phyloP scores from a whole-genome alignment of 2,888 invertebrate genomes.

The Sesamia inferens region DNA sequence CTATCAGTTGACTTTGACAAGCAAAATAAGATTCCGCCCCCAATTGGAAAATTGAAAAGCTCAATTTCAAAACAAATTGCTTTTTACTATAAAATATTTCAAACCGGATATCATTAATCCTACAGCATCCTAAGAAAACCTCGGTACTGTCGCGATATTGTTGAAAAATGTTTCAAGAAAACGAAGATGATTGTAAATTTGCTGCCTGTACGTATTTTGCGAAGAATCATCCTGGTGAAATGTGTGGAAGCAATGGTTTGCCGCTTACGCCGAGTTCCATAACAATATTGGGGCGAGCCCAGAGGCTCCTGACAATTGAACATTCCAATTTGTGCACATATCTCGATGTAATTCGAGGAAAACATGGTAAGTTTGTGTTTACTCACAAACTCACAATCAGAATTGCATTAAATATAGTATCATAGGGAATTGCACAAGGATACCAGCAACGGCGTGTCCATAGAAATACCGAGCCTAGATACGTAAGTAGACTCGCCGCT shows the following conservation, averaged over 20 bases:
- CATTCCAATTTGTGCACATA: constrained; percentile 97
- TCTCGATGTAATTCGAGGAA: constrained; percentile 97
- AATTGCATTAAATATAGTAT: too few relatives aligned
- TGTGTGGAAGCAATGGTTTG: constrained; percentile 98
- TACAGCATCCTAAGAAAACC: not conserved
- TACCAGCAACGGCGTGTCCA: too few relatives aligned
- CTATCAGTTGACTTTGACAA: constrained; percentile 18
- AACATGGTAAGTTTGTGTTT: constrained; percentile 93
- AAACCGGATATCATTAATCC: not conserved
- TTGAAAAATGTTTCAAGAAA: constrained; percentile 69
- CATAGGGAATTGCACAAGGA: not conserved
- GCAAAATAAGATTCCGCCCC: constrained; percentile 8
- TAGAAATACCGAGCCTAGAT: too few relatives aligned
- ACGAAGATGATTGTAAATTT: constrained; percentile 87
- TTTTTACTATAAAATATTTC: not conserved
- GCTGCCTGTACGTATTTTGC: constrained; percentile 98
- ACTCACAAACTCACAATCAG: not conserved
- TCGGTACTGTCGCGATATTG: not conserved
- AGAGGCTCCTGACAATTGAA: constrained; percentile 93
- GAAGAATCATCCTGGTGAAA: constrained; percentile 96
- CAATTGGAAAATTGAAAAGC: constrained; percentile 17
- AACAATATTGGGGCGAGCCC: constrained; percentile 97
- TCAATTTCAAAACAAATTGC: constrained; percentile 28
- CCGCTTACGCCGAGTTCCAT: constrained; percentile 99
- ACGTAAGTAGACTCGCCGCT: not conserved